Evolutionary conservation across 2,888 invertebrate genomes (phyloP).

Genomic region (Caenorhabditis plicata): DNA sequence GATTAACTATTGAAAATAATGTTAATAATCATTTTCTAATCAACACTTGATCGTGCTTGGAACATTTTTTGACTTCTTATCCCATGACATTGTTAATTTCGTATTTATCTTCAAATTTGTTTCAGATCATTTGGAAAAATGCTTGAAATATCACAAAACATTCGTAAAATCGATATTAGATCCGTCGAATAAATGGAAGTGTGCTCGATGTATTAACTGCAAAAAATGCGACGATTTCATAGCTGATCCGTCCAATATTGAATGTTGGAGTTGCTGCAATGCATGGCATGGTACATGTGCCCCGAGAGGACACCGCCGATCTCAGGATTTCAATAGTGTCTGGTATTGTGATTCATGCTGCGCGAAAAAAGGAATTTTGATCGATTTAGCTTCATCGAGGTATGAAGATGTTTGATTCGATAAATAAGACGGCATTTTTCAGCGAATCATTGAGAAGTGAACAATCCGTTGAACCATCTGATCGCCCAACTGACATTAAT

Average conservation of each 20-base stretch:
- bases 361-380: too few relatives aligned
- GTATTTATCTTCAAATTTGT: background rate
- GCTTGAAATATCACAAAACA: background rate
- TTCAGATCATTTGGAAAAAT: background rate
- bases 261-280: slow-evolving; percentile 2
- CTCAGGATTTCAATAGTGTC: background rate
- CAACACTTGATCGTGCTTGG: background rate
- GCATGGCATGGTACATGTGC: slow-evolving; percentile 6
- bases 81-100: background rate
- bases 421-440: too few relatives aligned
- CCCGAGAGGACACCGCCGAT: background rate
- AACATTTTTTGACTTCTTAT: background rate
- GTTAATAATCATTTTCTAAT: background rate
- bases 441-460: too few relatives aligned
- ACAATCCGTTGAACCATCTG: too few relatives aligned
- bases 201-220: slow-evolving; percentile 3
- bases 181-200: background rate
- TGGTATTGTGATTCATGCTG: slow-evolving; percentile 2
- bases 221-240: slow-evolving; percentile 1
- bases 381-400: too few relatives aligned
- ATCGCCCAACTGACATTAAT: too few relatives aligned
- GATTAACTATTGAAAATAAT: too few relatives aligned
- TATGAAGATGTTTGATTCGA: too few relatives aligned
- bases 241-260: slow-evolving; percentile 1
- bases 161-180: background rate